Evolutionary conservation across 2,113 vertebrate genomes (phyloP).

Genomic region (Scomber colias): DNA sequence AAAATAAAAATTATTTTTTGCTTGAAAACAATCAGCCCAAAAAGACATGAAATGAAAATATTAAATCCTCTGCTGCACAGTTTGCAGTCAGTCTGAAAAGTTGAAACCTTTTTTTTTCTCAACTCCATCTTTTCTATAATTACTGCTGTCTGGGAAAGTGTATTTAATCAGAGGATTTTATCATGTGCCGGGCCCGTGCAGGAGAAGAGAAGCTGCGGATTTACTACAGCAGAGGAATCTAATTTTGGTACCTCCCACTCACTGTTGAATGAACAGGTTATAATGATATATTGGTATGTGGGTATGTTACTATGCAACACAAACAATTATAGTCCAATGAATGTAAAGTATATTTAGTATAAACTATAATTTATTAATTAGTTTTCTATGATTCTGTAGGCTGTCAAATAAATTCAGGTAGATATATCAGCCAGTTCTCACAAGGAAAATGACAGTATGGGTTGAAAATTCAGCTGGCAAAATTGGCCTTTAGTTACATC

Average conservation of each 20-base stretch:
- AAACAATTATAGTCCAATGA: background rate
- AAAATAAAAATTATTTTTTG: no score
- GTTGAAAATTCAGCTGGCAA: background rate
- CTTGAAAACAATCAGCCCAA: no score
- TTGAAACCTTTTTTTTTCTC: background rate
- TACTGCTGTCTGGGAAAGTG: background rate
- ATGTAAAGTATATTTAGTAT: constrained; percentile 1
- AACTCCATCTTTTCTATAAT: background rate
- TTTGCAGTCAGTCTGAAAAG: background rate
- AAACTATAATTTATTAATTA: background rate
- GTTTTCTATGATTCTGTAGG: background rate
- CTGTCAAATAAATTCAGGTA: background rate
- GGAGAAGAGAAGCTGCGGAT: constrained; percentile 18
- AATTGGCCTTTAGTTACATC: no score
- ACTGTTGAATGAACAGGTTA: constrained; percentile 60
- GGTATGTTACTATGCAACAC: background rate
- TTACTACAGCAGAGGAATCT: constrained; percentile 38
- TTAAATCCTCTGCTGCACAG: background rate
- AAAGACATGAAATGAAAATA: background rate
- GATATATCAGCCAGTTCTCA: no score
- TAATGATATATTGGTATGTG: constrained; percentile 20
- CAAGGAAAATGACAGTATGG: background rate
- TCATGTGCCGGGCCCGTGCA: background rate
- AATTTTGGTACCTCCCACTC: constrained; percentile 57
- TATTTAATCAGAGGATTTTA: constrained; percentile 20